Conservation (phyloP, 1,140 invertebrate species). For the Drosophila santomea region DNA sequence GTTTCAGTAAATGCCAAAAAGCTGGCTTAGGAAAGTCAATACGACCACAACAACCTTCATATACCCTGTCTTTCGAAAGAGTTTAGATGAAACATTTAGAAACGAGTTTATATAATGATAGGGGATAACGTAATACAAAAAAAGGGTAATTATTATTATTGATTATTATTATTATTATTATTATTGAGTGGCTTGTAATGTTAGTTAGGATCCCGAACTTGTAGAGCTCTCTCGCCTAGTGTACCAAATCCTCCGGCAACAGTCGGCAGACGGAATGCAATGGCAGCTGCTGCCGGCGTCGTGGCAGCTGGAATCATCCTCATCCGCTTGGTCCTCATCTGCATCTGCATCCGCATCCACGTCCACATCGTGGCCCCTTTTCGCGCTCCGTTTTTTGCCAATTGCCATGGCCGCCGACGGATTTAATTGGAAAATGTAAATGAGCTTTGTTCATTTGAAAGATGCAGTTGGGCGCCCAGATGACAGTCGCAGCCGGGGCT, state of each 20-base stretch:
- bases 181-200: too few relatives aligned
- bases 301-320: constrained; percentile 29
- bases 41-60: background rate
- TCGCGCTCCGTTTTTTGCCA: constrained; percentile 33
- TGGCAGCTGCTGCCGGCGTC: constrained; percentile 51
- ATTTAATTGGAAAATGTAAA: constrained; percentile 83
- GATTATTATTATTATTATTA: too few relatives aligned
- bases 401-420: constrained; percentile 61
- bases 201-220: background rate
- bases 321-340: constrained; percentile 28
- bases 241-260: constrained; percentile 22
- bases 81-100: too few relatives aligned
- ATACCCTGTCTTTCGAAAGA: constrained; percentile 4
- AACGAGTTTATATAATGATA: too few relatives aligned
- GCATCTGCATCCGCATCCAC: constrained; percentile 4
- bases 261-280: constrained; percentile 62
- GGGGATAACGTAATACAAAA: too few relatives aligned
- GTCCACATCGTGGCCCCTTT: background rate
- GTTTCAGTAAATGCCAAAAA: constrained; percentile 51
- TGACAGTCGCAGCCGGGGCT: constrained; percentile 49
- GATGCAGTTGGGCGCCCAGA: constrained; percentile 66
- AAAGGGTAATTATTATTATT: too few relatives aligned
- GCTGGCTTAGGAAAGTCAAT: constrained; percentile 5
- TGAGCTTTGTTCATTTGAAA: constrained; percentile 83
- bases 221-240: background rate